A percentile compares a stretch with the other conserved stretches of the same genome.
Evolutionary conservation across 2,888 invertebrate genomes (phyloP).

Genomic region (Pterostichus madidus): DNA sequence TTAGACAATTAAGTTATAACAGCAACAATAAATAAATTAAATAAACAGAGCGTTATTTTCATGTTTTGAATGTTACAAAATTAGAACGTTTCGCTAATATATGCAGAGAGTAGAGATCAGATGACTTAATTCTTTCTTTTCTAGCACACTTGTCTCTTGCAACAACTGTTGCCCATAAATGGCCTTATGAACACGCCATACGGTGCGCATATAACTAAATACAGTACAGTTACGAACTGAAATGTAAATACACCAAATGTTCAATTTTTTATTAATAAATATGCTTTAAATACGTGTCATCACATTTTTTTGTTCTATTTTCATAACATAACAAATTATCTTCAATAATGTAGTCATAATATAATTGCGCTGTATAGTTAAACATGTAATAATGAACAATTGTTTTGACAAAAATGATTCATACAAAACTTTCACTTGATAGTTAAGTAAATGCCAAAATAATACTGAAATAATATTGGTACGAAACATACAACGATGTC

Average conservation of each 20-base stretch:
- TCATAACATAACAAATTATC: neutral
- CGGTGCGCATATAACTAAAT: constrained; percentile 40
- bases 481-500: constrained; percentile 20
- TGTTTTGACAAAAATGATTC: constrained; percentile 39
- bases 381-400: neutral
- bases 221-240: constrained; percentile 43
- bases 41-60: constrained; percentile 10
- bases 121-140: constrained; percentile 59
- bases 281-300: neutral
- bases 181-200: constrained; percentile 50
- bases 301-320: constrained; percentile 11
- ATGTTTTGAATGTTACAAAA: constrained; percentile 2
- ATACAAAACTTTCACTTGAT: constrained; percentile 39
- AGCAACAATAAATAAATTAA: constrained; percentile 18
- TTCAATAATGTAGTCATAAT: neutral
- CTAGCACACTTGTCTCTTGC: constrained; percentile 53
- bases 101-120: constrained; percentile 48
- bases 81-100: constrained; percentile 44
- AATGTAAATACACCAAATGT: constrained; percentile 35
- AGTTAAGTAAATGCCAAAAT: constrained; percentile 17
- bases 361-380: neutral
- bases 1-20: neutral
- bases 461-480: constrained; percentile 28
- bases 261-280: constrained; percentile 4
- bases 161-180: constrained; percentile 56